Conservation (phyloP, 1,140 invertebrate species). For the Zophobas atratus region DNA sequence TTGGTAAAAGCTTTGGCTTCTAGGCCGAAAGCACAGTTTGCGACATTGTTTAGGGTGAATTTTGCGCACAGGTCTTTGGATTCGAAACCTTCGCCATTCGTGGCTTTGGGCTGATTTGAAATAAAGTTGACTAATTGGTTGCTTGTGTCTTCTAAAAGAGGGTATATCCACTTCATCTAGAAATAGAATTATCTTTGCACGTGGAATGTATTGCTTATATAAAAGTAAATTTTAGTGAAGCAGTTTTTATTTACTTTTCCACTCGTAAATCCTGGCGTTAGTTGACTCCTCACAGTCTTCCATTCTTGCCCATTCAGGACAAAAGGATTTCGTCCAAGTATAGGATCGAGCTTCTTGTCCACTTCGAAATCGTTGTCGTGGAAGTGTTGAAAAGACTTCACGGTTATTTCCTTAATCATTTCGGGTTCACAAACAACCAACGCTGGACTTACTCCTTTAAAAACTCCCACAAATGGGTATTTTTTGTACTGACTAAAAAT, state of each 20-base stretch:
- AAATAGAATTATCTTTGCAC: background rate
- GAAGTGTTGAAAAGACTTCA: constrained; percentile 63
- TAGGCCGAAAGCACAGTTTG: constrained; percentile 59
- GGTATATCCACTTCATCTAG: constrained; percentile 66
- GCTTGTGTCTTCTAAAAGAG: constrained; percentile 44
- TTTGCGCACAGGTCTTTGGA: constrained; percentile 52
- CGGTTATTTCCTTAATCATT: constrained; percentile 63
- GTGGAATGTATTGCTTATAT: constrained; percentile 31
- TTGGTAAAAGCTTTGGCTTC: constrained; percentile 51
- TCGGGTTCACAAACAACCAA: constrained; percentile 67
- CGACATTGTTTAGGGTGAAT: constrained; percentile 57
- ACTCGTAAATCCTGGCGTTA: constrained; percentile 71
- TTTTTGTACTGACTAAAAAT: constrained; percentile 14
- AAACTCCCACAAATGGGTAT: constrained; percentile 48
- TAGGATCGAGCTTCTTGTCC: constrained; percentile 48
- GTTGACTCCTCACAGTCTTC: constrained; percentile 70
- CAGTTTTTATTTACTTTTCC: constrained; percentile 56
- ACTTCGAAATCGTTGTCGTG: constrained; percentile 63
- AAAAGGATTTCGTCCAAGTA: constrained; percentile 66
- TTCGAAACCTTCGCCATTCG: constrained; percentile 34
- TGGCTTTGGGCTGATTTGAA: constrained; percentile 36
- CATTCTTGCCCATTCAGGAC: constrained; percentile 68
- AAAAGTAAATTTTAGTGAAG: too few relatives aligned
- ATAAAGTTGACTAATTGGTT: constrained; percentile 52
- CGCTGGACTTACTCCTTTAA: background rate